Evolutionary conservation across 2,888 invertebrate species (phyloP).

Genomic region (Phania funesta): DNA sequence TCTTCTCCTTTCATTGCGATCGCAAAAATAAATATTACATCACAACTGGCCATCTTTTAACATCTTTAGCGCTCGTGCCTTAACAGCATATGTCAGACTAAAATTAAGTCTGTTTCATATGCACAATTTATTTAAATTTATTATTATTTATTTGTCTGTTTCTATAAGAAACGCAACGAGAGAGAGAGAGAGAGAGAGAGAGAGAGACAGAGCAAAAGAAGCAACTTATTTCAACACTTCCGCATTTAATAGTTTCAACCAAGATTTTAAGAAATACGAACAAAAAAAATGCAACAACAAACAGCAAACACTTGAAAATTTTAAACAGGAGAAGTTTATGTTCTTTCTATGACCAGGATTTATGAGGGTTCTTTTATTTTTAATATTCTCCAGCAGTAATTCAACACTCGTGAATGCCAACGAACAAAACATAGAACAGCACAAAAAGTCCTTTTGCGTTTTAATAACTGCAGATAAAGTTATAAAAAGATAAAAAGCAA

Average conservation of each 20-base stretch:
- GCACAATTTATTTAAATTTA: slow-evolving; percentile 23
- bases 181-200: no score
- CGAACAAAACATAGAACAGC: neutral
- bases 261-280: neutral
- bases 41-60: slow-evolving; percentile 14
- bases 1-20: neutral
- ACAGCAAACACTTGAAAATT: slow-evolving; percentile 39
- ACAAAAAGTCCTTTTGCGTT: slow-evolving; percentile 54
- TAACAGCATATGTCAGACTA: slow-evolving; percentile 9
- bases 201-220: neutral
- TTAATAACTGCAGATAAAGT: slow-evolving; percentile 63
- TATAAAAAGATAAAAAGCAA: slow-evolving; percentile 40
- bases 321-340: slow-evolving; percentile 52
- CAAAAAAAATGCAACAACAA: neutral
- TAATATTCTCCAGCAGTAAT: slow-evolving; percentile 48
- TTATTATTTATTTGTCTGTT: slow-evolving; percentile 22
- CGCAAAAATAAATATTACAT: neutral
- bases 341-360: slow-evolving; percentile 59
- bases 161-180: neutral
- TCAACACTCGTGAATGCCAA: slow-evolving; percentile 23
- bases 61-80: slow-evolving; percentile 1
- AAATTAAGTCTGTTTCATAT: slow-evolving; percentile 41
- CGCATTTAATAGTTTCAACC: slow-evolving; percentile 50
- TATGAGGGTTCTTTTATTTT: slow-evolving; percentile 53
- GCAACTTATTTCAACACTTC: slow-evolving; percentile 53